Base-by-base conservation (phyloP, 2,888 invertebrate species). In the Keiferia lycopersicella region DNA sequence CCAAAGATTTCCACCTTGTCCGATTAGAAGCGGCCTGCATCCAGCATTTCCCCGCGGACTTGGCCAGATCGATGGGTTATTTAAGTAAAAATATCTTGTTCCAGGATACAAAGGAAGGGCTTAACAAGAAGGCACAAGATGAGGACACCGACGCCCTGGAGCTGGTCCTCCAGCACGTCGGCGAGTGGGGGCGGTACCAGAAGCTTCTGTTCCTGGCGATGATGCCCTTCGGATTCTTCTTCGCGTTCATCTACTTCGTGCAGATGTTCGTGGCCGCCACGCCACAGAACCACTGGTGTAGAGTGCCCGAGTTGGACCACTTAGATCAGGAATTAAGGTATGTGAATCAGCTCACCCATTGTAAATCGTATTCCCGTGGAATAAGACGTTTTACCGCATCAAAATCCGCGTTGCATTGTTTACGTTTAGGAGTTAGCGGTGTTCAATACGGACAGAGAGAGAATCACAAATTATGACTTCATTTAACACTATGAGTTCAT, bases 191-290 rank as follows among this genome's bases (percentile, higher is more conserved):
- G 0, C 76, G 80, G 8, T 91, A 90, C 75, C 90, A 91, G 77
- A 80, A 79, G 68, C 69, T 87, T 59, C 73, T 91, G 62, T 89
- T 89, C 74, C 11, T 80, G 12, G 75, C 72, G 18, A 89, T 91
- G 87, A 66, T 85, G 71, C 90, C 89, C 0, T 86, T 87, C 65
- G 90, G 89, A 3, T 71, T 89, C 59, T 80, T 84, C 74, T 89
- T 87, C 78, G 86, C 89, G 1, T 88, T 83, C 73, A 74, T 87
- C 6, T 89, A 89, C 77, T 84, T 89, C 74, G 84, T 86, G 18
- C 90, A 90, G 75, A 88, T 90, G 87, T 90, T 90, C 74, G 77
- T 90, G 18, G 80, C 87, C 0, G 86, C 83, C 11, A 87, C 89
- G 0, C 89, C 89, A 12, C 84, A 86, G 71, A 72, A 76, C 57